A percentile compares a stretch with the other conserved stretches of the same genome.
phyloP scores from a whole-genome alignment of 2,888 invertebrate species.

The Andrena marginata region DNA sequence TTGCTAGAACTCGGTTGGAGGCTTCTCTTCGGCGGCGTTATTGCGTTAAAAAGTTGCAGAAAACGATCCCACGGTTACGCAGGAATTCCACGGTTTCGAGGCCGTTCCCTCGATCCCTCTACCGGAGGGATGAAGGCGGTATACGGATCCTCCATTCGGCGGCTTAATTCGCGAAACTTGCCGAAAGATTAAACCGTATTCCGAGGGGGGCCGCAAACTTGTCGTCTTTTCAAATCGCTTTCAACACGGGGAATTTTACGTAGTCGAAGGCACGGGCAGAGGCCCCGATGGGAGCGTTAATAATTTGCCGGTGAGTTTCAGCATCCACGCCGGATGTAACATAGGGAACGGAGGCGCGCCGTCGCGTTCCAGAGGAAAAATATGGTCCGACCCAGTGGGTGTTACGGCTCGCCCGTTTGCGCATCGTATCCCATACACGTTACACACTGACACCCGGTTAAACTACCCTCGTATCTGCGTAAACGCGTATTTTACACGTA shows the following conservation, averaged over 20 bases:
- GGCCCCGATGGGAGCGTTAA: constrained; percentile 67
- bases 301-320: constrained; percentile 63
- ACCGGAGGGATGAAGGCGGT: neutral
- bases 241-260: constrained; percentile 64
- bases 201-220: constrained; percentile 60
- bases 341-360: constrained; percentile 4
- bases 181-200: constrained; percentile 63
- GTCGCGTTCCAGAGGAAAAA: constrained; percentile 59
- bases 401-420: constrained; percentile 38
- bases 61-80: constrained; percentile 24
- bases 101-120: neutral
- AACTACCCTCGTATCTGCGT: constrained; percentile 14
- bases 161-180: constrained; percentile 59
- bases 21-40: constrained; percentile 14
- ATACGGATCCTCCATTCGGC: constrained; percentile 2
- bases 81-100: constrained; percentile 18
- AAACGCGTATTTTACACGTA: constrained; percentile 29
- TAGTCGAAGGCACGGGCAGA: constrained; percentile 41
- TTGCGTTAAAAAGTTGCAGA: constrained; percentile 24
- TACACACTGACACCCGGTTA: constrained; percentile 39
- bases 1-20: neutral
- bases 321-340: neutral
- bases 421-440: constrained; percentile 14
- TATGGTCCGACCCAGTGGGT: constrained; percentile 60
- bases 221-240: constrained; percentile 68